Base-by-base conservation (phyloP, 2,797 vertebrate genomes). In the Sebastes hopkinsi region DNA sequence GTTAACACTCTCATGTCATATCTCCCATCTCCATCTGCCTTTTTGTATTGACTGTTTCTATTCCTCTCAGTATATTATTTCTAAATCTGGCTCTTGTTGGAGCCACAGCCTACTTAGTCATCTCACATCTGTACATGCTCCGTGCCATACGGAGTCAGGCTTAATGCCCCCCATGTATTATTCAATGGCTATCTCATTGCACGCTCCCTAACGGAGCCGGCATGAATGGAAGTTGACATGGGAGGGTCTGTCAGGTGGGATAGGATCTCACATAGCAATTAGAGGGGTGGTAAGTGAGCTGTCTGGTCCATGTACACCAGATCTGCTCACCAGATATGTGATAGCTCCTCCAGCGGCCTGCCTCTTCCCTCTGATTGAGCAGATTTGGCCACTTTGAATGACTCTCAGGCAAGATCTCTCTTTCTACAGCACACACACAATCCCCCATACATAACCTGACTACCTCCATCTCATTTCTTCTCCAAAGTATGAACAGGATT, bases 101-200 rank as follows among this genome's bases (percentile, higher is more conserved):
- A 79, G 58, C 74, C 13, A 1, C 11, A 77, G 61, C 60, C 83
- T 77, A 54, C 80, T 86, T 86, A 87, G 85, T 87, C 89, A 80
- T 84, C 72, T 89, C 23, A 8, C 82, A 82, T 90, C 69, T 87
- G 87, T 76, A 74, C 80, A 75, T 80, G 81, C 80, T 79, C 60
- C 36, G 34, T 77, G 78, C 87, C 80, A 73, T 81, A 72, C 25
- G 61, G 81, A 84, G 85, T 77, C 89, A 75, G 79, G 67, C 86
- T 77, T 87, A 89, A 88, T 89, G 79, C 84, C 68, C 77, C 64
- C 68, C 81, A 91, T 94, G 89, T 80, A 86, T 94, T 91, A 93
- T 94, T 92, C 92, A 93, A 81, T 23, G 81, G 78, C 80, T 81
- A 85, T 88, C 86, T 90, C 36, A 66, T 83, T 78, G 85, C 86